phyloP scores from a whole-genome alignment of 2,113 vertebrate species.

The Meriones unguiculatus region DNA sequence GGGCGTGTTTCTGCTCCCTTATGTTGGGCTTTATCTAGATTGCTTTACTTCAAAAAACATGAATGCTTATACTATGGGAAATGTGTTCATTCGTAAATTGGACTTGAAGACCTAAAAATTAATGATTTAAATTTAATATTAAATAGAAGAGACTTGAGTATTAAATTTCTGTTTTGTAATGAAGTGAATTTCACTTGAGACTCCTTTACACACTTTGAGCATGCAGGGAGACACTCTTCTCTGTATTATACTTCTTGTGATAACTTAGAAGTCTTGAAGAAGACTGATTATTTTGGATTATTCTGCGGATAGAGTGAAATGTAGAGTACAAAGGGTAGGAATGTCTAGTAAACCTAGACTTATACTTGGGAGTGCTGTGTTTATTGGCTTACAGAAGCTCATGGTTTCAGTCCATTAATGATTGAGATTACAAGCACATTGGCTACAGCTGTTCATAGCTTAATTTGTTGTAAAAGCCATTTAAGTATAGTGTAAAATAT shows the following conservation, averaged over 20 bases:
- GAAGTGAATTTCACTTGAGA: slow-evolving; percentile 17
- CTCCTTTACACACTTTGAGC: not conserved
- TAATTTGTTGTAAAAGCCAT: slow-evolving; percentile 49
- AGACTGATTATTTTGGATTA: slow-evolving; percentile 22
- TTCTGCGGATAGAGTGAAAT: slow-evolving; percentile 4
- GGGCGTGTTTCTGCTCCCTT: not conserved
- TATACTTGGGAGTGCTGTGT: not conserved
- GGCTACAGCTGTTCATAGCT: not conserved
- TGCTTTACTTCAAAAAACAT: slow-evolving; percentile 42
- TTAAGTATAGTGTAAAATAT: slow-evolving; percentile 42
- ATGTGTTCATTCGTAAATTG: slow-evolving; percentile 15
- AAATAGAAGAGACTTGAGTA: not conserved
- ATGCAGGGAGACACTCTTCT: not conserved
- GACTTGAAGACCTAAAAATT: slow-evolving; percentile 53
- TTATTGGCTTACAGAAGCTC: not conserved
- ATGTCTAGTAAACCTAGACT: not conserved
- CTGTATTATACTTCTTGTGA: not conserved
- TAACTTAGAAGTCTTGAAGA: not conserved
- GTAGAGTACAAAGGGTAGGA: not conserved
- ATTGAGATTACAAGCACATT: not conserved
- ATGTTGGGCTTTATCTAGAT: slow-evolving; percentile 35
- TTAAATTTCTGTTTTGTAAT: slow-evolving; percentile 33
- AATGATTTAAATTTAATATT: slow-evolving; percentile 1
- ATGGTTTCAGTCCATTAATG: not conserved
- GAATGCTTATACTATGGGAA: slow-evolving; percentile 29